Evolutionary conservation across 2,888 invertebrate species (phyloP).

Genomic region (Vanessa cardui): DNA sequence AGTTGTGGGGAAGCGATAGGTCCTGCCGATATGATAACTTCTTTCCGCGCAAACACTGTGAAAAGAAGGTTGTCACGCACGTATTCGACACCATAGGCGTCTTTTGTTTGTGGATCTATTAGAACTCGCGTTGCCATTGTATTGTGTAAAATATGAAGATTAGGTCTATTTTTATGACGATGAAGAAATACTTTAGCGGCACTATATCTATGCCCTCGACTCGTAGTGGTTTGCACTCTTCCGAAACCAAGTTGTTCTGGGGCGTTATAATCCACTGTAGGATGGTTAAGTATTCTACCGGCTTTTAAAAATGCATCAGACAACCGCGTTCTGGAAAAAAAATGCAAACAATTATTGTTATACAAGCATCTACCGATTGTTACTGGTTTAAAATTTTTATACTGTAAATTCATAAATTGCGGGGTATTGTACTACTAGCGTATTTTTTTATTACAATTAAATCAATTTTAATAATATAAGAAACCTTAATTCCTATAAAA

Average conservation of each 20-base stretch:
- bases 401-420: too few species aligned
- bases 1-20: slow-evolving; percentile 95
- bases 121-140: slow-evolving; percentile 86
- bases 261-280: slow-evolving; percentile 87
- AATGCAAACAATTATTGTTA: background rate
- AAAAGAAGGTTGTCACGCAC: slow-evolving; percentile 74
- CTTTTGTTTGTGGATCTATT: slow-evolving; percentile 84
- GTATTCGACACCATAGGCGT: slow-evolving; percentile 87
- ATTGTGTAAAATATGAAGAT: slow-evolving; percentile 86
- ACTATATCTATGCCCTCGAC: slow-evolving; percentile 85
- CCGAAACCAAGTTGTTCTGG: slow-evolving; percentile 85
- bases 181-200: slow-evolving; percentile 86
- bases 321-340: slow-evolving; percentile 62
- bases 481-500: too few species aligned
- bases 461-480: too few species aligned
- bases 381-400: too few species aligned
- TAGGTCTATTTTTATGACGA: slow-evolving; percentile 82
- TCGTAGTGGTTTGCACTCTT: slow-evolving; percentile 84
- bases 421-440: too few species aligned
- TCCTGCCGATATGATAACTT: slow-evolving; percentile 93
- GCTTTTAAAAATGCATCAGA: slow-evolving; percentile 82
- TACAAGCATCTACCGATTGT: too few species aligned
- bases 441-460: too few species aligned
- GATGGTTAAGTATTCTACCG: slow-evolving; percentile 85
- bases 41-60: slow-evolving; percentile 85